These are phyloP conservation scores for Heliconius cydno DNA, from an alignment of 2,888 invertebrate species.

Conservation along the genomic window DNA sequence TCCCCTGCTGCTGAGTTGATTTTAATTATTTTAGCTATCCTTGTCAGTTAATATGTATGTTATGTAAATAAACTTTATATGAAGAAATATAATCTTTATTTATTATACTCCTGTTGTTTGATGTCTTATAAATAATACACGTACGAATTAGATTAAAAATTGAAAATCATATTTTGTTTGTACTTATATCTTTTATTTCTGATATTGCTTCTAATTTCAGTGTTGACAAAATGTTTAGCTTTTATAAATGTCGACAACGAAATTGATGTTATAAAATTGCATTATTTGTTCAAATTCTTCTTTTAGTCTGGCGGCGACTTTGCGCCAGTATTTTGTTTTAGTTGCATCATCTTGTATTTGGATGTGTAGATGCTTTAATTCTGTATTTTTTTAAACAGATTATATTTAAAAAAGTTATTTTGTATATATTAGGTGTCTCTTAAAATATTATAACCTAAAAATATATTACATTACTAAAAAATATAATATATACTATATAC, in stretches of 20 bases:
- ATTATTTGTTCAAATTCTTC: slow-evolving; percentile 63
- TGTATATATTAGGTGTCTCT: background rate
- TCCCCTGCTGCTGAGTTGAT: slow-evolving; percentile 67
- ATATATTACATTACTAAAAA: no score
- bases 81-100: slow-evolving; percentile 53
- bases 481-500: no score
- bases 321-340: slow-evolving; percentile 60
- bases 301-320: slow-evolving; percentile 53
- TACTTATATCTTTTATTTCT: background rate
- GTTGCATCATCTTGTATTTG: slow-evolving; percentile 66
- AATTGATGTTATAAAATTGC: slow-evolving; percentile 61
- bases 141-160: slow-evolving; percentile 3
- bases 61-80: slow-evolving; percentile 80
- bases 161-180: slow-evolving; percentile 4
- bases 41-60: slow-evolving; percentile 76
- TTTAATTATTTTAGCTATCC: slow-evolving; percentile 67
- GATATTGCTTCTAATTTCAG: background rate
- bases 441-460: no score
- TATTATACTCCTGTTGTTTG: slow-evolving; percentile 42
- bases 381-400: slow-evolving; percentile 51
- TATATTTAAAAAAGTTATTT: background rate
- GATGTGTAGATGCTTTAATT: slow-evolving; percentile 65
- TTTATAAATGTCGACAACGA: slow-evolving; percentile 66
- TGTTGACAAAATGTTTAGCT: slow-evolving; percentile 49
- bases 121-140: background rate